Evolutionary conservation across 2,113 vertebrate species (phyloP), one percentile per base, ranked within the genome.

Genomic region (Chloropsis hardwickii): DNA sequence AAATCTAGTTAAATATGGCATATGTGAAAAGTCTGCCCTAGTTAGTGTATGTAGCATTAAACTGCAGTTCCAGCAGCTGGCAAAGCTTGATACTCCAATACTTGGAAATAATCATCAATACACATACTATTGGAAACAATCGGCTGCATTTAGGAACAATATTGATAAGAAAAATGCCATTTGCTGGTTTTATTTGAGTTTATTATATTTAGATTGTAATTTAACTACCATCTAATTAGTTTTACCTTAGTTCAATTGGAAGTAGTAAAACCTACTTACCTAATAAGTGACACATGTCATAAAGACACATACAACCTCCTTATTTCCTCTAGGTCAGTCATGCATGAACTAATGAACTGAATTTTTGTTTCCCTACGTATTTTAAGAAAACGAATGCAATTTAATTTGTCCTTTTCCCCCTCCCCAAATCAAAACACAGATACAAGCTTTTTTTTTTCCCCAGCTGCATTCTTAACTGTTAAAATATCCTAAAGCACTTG

Each of bases 181-280:
- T 98, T 98, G 95, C 96, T 98, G 96, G 98, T 99, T 99, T 99
- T 98, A 98, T 98, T 98, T 98, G 94, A 90, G 97, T 98, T 98
- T 97, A 97, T 97, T 98, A 96, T 98, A 98, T 99, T 99, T 99
- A 98, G 97, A 97, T 98, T 98, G 98, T 98, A 98, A 98, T 98
- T 98, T 99, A 98, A 98, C 98, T 98, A 81, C 97, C 96, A 97
- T 98, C 98, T 99, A 98, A 99, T 99, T 98, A 98, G 98, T 99
- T 99, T 96, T 98, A 98, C 97, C 88, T 98, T 98, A 97, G 97
- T 97, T 98, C 97, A 88, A 91, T 97, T 97, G 93, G 93, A 97
- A 97, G 93, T 95, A 98, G 96, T 98, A 98, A 98, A 98, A 96
- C 96, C 86, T 96, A 95, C 97, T 96, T 98, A 97, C 97, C 97